Percentiles rank a stretch among this genome's conserved stretches.
Conservation (phyloP, 2,797 vertebrate species). For the Muscicapa striata region DNA sequence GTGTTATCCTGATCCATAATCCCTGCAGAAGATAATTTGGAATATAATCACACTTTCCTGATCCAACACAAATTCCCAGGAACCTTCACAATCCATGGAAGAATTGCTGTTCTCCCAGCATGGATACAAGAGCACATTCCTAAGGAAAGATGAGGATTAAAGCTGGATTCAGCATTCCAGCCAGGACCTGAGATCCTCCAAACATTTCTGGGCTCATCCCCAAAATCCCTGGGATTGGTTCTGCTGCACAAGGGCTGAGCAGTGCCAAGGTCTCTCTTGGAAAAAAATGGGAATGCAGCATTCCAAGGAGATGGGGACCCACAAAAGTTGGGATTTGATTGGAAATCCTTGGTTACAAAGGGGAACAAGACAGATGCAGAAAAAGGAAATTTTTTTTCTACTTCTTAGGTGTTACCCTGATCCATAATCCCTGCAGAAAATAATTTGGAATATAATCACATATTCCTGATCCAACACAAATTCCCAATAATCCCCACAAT, state of each 20-base stretch:
- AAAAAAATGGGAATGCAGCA: not conserved
- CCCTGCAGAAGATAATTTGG: not conserved
- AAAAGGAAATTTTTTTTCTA: too few species aligned
- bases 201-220: not conserved
- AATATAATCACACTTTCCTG: not conserved
- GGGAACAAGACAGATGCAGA: too few species aligned
- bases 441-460: too few species aligned
- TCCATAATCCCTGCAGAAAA: too few species aligned
- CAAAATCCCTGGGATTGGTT: not conserved
- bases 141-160: not conserved
- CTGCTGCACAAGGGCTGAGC: rapidly evolving
- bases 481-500: too few species aligned
- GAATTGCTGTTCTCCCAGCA: not conserved
- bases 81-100: not conserved
- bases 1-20: not conserved
- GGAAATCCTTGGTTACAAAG: too few species aligned
- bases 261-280: not conserved
- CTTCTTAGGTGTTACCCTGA: too few species aligned
- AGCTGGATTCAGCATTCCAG: not conserved
- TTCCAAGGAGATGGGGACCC: not conserved
- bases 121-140: not conserved
- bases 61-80: not conserved
- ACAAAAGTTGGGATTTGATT: not conserved
- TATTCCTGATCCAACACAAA: too few species aligned
- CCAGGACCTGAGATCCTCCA: not conserved